Evolutionary conservation across 2,888 invertebrate genomes (phyloP), one percentile per base, ranked within the genome.

Genomic region (Drosophila subquinaria): DNA sequence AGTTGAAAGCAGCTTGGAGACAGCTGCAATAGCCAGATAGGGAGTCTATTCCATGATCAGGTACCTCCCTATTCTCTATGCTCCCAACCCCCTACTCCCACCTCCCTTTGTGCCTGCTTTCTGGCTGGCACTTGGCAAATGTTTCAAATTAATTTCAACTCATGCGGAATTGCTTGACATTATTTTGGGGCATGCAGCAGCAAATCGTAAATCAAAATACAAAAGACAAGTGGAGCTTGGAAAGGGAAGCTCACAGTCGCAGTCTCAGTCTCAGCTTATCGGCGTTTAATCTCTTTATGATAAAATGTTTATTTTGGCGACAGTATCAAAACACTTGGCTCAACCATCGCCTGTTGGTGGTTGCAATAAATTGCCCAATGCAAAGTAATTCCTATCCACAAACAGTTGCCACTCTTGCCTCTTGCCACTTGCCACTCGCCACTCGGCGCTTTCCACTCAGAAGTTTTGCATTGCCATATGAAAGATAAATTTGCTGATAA

Each of bases 261-360:
- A 67, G 52, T 6, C 17, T 38, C 43, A 67, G 64, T 62, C 56
- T 35, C 56, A 52, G 77, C 75, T 88, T 84, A 88, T 89, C 81
- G 77, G 70, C 77, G 72, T 78, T 78, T 86, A 89, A 89, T 89
- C 90, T 88, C 76, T 88, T 90, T 88, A 86, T 90, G 86, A 86
- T 84, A 81, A 86, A 89, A 90, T 89, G 84, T 82, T 90, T 89
- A 89, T 81, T 76, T 74, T 73, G 71, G 64, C 81, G 79, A 82
- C 85, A 82, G 74, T 79, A 79, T 79, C 81, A 81, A 86, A 57
- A 43, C 64, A 87, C 42, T 63, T 51, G 71, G 50, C 53, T 50
- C 45, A 75, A 51, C 59, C 65, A 48, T 35, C 35, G 23, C 38
- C 53, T 47, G 64, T 72, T 73, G 68, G 78, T 71, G 80, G 78